Percentiles rank a stretch among this genome's conserved stretches.
Evolutionary conservation across 2,888 invertebrate species (phyloP).

Genomic region (Crioceris asparagi): DNA sequence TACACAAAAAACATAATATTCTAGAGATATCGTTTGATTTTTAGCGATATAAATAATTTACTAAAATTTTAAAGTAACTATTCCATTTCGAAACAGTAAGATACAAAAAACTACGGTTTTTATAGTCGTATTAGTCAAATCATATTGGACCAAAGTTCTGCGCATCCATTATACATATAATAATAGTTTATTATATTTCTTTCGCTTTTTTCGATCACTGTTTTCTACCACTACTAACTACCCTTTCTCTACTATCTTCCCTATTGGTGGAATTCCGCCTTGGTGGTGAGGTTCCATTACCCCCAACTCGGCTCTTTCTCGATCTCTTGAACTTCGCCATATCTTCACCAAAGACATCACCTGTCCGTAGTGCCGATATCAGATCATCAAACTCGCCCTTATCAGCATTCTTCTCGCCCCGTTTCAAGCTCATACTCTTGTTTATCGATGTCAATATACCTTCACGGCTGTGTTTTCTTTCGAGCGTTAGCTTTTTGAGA

Average conservation of each 20-base stretch:
- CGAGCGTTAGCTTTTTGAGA: conserved; percentile 77
- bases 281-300: conserved; percentile 52
- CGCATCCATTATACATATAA: too few species aligned
- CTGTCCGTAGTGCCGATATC: conserved; percentile 87
- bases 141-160: too few species aligned
- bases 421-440: conserved; percentile 58
- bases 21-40: too few species aligned
- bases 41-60: too few species aligned
- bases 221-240: conserved; percentile 38
- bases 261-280: conserved; percentile 50
- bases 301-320: conserved; percentile 50
- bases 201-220: too few species aligned
- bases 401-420: conserved; percentile 33
- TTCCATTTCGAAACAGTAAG: too few species aligned
- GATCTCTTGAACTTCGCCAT: conserved; percentile 84
- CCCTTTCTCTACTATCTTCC: conserved; percentile 58
- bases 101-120: too few species aligned
- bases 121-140: too few species aligned
- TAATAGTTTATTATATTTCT: too few species aligned
- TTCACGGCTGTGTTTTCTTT: conserved; percentile 70
- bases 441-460: conserved; percentile 63
- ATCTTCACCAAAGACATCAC: conserved; percentile 92
- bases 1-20: too few species aligned
- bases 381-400: conserved; percentile 92
- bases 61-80: too few species aligned